Evolutionary conservation across 2,113 vertebrate species (phyloP), one percentile per base, ranked within the genome.

Genomic region (Sprattus sprattus): DNA sequence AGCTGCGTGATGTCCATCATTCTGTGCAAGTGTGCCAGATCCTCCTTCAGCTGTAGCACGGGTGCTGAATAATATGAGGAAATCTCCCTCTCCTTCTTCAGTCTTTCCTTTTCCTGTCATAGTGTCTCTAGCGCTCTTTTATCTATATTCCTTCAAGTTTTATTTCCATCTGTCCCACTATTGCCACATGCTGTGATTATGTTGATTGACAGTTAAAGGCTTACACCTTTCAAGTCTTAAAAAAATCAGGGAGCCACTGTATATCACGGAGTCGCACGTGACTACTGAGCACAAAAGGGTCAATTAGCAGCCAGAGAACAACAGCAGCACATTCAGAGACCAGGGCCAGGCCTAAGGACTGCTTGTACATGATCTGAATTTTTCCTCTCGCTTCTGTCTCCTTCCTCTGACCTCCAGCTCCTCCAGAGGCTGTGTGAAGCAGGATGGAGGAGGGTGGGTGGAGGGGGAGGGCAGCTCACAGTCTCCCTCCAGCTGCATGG

Each of bases 331-430:
- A 78, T 71, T 32, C 16, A 28, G 28, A 71, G 28, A 44, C 71
- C 39, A 39, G 25, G 10, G 28, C 71, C 71, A 39, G 11, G 13
- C 71, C 32, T 13, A 4, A 78, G 20, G 71, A 78, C 64, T 9
- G n/a, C 1, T 28, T 10, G n/a, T 28, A 71, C 64, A 71, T 13
- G 64, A 71, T 9, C 64, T 3, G 64, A 71, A 71, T 71, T 25
- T 32, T 32, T 32, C 15, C 28, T 32, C 28, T 32, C 4, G 16
- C 25, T 32, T 78, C 28, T 9, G 25, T 71, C n/a, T 71, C 64
- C 64, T 71, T 71, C 64, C 8, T 15, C 64, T 71, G 64, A 71
- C 64, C 64, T 71, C 64, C 64, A 32, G n/a, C n/a, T 71, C 64
- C 64, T 4, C 60, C 60, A 67, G n/a, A 11, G 64, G 64, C 64